Evolutionary conservation across 1,140 invertebrate species (phyloP).

Genomic region (Caerostris extrusa): DNA sequence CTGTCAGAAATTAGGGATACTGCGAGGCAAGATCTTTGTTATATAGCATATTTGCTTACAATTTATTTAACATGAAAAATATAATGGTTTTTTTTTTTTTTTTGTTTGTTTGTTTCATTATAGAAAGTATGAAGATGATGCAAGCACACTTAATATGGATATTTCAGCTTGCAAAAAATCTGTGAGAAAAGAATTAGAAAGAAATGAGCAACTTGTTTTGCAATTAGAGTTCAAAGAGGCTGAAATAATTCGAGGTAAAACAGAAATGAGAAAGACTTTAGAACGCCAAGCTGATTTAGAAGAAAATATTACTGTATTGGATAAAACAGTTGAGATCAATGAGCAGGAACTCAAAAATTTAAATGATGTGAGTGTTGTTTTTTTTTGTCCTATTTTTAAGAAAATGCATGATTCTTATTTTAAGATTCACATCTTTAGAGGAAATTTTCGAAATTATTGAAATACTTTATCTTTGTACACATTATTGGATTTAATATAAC

Average conservation of each 20-base stretch:
- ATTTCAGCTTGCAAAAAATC: slow-evolving; percentile 60
- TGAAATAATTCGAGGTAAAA: slow-evolving; percentile 45
- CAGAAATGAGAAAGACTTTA: not conserved
- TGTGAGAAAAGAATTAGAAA: slow-evolving; percentile 67
- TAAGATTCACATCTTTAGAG: too few species aligned
- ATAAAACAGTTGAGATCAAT: slow-evolving; percentile 60
- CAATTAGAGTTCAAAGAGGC: slow-evolving; percentile 54
- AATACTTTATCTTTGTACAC: too few species aligned
- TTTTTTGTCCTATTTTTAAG: too few species aligned
- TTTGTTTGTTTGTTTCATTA: not conserved
- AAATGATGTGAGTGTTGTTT: slow-evolving; percentile 53
- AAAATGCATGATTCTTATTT: too few species aligned
- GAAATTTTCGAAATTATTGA: too few species aligned
- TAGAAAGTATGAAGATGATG: slow-evolving; percentile 60
- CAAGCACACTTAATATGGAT: slow-evolving; percentile 61
- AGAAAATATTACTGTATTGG: slow-evolving; percentile 68
- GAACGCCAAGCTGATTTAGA: slow-evolving; percentile 45
- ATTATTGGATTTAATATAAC: too few species aligned
- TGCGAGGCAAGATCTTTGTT: slow-evolving; percentile 6
- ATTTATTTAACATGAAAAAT: slow-evolving; percentile 10
- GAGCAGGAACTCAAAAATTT: slow-evolving; percentile 57
- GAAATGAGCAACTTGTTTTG: slow-evolving; percentile 56
- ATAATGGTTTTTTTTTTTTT: not conserved
- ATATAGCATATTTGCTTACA: not conserved
- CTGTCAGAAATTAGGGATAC: slow-evolving; percentile 58